These are phyloP conservation scores for Semicossyphus pulcher DNA, from an alignment of 2,113 vertebrate species.

Conservation along the genomic window DNA sequence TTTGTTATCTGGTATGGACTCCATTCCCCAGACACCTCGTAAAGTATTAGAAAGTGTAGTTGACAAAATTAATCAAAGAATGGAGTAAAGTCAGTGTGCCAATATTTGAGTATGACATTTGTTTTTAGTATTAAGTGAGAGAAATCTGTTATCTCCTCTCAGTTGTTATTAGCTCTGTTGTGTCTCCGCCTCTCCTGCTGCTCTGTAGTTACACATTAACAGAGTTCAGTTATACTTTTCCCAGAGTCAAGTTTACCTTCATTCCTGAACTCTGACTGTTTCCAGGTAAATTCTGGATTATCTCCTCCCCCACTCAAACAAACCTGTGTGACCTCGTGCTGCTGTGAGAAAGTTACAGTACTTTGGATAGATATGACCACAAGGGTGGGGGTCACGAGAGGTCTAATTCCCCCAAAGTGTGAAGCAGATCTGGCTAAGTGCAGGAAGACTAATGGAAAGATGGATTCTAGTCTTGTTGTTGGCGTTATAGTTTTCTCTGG, in stretches of 20 bases:
- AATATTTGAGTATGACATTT: no score
- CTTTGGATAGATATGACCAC: slow-evolving; percentile 8
- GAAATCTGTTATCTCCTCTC: background rate
- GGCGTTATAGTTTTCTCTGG: no score
- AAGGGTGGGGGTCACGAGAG: background rate
- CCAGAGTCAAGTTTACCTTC: slow-evolving; percentile 46
- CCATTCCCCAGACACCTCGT: background rate
- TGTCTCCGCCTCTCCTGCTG: background rate
- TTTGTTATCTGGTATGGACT: no score
- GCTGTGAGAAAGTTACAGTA: background rate
- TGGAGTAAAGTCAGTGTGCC: no score
- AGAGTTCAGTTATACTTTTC: slow-evolving; percentile 2
- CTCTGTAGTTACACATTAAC: slow-evolving; percentile 60
- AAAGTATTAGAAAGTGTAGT: background rate
- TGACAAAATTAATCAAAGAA: no score
- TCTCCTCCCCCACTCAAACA: background rate
- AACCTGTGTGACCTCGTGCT: slow-evolving; percentile 7
- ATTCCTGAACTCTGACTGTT: slow-evolving; percentile 52
- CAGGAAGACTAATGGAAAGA: no score
- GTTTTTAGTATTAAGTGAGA: background rate
- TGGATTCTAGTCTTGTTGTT: no score
- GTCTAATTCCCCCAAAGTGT: no score
- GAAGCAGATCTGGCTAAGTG: no score
- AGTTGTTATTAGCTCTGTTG: background rate
- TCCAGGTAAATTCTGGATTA: slow-evolving; percentile 4